phyloP scores from a whole-genome alignment of 2,888 invertebrate genomes.

The Amaurobius ferox region DNA sequence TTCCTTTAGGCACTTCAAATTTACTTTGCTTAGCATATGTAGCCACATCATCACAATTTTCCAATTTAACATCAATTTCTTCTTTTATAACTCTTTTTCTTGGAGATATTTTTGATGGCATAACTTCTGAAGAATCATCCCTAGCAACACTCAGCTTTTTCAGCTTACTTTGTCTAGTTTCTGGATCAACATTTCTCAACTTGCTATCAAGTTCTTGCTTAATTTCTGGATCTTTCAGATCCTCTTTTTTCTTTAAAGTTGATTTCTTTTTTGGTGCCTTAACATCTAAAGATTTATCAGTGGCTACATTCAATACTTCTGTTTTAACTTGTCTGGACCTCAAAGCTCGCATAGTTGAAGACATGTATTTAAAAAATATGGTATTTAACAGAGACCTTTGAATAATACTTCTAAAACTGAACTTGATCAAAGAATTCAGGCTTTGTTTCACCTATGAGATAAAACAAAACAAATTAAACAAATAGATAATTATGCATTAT shows the following conservation, averaged over 20 bases:
- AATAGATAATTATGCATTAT: too few species aligned
- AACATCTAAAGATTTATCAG: background rate
- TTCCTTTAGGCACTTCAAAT: background rate
- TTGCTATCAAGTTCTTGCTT: too few species aligned
- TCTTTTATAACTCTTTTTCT: background rate
- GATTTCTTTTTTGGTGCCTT: background rate
- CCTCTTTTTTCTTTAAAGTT: too few species aligned
- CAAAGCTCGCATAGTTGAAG: constrained; percentile 13
- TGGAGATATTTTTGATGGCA: background rate
- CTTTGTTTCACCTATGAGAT: background rate
- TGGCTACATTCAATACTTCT: background rate
- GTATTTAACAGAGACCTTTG: background rate
- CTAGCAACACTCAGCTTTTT: background rate
- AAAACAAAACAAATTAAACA: too few species aligned
- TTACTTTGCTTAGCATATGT: background rate
- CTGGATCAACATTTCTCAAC: too few species aligned
- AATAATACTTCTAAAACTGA: background rate
- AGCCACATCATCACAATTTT: background rate
- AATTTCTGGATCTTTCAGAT: too few species aligned
- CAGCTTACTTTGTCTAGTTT: background rate
- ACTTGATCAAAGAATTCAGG: background rate
- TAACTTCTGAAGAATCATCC: background rate
- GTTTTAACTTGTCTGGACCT: constrained; percentile 17
- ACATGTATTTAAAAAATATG: background rate
- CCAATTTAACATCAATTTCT: background rate